phyloP scores from a whole-genome alignment of 2,797 vertebrate species.

The Enteromius argenteus region DNA sequence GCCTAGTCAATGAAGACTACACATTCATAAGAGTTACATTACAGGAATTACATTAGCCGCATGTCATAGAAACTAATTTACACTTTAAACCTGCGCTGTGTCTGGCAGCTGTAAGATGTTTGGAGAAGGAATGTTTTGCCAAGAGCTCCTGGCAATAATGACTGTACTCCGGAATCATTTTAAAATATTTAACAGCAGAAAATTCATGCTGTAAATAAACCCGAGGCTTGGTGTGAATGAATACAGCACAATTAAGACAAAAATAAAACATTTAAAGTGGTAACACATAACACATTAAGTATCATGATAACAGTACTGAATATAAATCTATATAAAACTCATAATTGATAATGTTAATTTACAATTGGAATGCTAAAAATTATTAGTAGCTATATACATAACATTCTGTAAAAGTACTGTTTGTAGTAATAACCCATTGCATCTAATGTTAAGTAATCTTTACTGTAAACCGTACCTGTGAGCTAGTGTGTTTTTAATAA shows the following conservation, averaged over 20 bases:
- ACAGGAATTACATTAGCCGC: constrained; percentile 59
- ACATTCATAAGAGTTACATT: constrained; percentile 60
- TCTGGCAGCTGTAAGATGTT: constrained; percentile 58
- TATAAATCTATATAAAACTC: background rate
- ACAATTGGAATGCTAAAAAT: background rate
- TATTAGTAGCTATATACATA: background rate
- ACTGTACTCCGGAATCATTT: constrained; percentile 29
- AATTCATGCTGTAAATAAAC: constrained; percentile 35
- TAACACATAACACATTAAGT: background rate
- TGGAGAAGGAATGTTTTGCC: constrained; percentile 37
- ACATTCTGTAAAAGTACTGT: background rate
- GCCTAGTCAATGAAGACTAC: constrained; percentile 59
- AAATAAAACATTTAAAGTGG: background rate
- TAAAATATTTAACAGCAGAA: constrained; percentile 39
- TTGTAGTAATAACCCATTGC: background rate
- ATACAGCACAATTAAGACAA: constrained; percentile 9
- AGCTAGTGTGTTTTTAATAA: background rate
- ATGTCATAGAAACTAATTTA: constrained; percentile 57
- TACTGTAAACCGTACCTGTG: background rate
- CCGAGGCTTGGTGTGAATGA: constrained; percentile 15
- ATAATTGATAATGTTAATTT: background rate
- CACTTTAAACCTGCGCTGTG: constrained; percentile 54
- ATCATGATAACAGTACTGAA: background rate
- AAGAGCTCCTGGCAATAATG: constrained; percentile 36
- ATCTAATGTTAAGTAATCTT: background rate